A percentile compares a stretch with the other conserved stretches of the same genome.
Conservation (phyloP, 1,140 invertebrate species). For the Ceratosolen solmsi region DNA sequence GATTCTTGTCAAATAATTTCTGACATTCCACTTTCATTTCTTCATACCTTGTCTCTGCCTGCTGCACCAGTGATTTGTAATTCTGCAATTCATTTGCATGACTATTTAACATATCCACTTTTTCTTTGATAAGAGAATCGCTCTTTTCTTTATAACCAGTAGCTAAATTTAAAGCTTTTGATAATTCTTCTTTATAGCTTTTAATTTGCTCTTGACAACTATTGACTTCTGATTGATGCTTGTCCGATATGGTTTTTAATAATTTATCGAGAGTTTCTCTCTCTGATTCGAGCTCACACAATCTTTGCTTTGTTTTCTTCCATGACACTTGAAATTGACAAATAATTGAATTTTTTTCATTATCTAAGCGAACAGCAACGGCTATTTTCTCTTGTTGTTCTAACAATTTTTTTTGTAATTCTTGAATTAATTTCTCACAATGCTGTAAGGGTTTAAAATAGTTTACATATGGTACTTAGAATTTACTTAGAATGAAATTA, state of each 20-base stretch:
- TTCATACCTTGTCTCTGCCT: slow-evolving; percentile 64
- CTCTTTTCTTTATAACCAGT: slow-evolving; percentile 81
- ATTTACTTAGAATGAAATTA: slow-evolving; percentile 18
- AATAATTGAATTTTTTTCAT: slow-evolving; percentile 81
- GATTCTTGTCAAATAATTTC: slow-evolving; percentile 64
- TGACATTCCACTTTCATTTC: slow-evolving; percentile 63
- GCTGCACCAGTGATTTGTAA: slow-evolving; percentile 66
- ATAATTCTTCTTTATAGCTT: slow-evolving; percentile 78
- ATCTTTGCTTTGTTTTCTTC: slow-evolving; percentile 71
- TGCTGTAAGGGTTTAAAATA: slow-evolving; percentile 76
- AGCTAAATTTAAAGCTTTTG: slow-evolving; percentile 78
- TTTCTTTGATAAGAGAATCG: slow-evolving; percentile 74
- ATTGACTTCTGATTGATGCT: slow-evolving; percentile 63
- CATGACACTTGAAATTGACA: slow-evolving; percentile 77
- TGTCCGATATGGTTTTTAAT: slow-evolving; percentile 64
- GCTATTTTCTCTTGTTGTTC: slow-evolving; percentile 86
- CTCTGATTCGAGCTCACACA: slow-evolving; percentile 69
- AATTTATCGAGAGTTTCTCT: slow-evolving; percentile 62
- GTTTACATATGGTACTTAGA: background rate
- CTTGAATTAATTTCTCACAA: slow-evolving; percentile 83
- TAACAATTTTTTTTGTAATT: slow-evolving; percentile 80
- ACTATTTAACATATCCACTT: slow-evolving; percentile 67
- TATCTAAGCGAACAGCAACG: slow-evolving; percentile 83
- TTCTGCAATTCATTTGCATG: slow-evolving; percentile 69
- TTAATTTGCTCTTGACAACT: slow-evolving; percentile 73